Percentiles rank a stretch among this genome's conserved stretches.
Evolutionary conservation across 1,140 invertebrate genomes (phyloP).

Genomic region (Heliconius nattereri): DNA sequence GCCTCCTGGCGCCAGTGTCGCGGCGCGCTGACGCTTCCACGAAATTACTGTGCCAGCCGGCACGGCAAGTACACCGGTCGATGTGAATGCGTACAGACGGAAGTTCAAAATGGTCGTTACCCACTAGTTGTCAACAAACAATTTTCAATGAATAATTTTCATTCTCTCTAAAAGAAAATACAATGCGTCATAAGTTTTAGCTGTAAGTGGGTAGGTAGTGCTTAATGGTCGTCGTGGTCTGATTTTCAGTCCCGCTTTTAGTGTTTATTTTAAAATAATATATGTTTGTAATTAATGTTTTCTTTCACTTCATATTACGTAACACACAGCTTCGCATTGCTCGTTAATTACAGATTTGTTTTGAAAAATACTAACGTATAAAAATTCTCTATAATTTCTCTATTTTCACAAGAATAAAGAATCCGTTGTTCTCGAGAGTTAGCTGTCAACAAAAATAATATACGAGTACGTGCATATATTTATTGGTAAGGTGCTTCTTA

Average conservation of each 20-base stretch:
- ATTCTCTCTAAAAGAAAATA: neutral
- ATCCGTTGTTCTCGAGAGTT: neutral
- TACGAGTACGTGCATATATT: neutral
- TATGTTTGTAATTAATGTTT: neutral
- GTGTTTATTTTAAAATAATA: neutral
- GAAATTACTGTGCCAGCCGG: slow-evolving; percentile 55
- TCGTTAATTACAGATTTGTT: too few species aligned
- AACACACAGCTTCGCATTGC: too few species aligned
- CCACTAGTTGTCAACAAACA: slow-evolving; percentile 28
- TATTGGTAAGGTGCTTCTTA: neutral
- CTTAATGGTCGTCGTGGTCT: neutral
- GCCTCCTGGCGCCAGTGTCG: slow-evolving; percentile 60
- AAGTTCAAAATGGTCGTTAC: slow-evolving; percentile 41
- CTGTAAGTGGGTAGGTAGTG: neutral
- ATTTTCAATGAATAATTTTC: slow-evolving; percentile 1
- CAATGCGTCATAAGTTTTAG: slow-evolving; percentile 10
- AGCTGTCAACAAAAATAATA: neutral
- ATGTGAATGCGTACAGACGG: slow-evolving; percentile 48
- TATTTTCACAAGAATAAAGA: neutral
- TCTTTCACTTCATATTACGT: neutral
- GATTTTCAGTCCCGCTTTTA: neutral
- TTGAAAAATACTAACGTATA: too few species aligned
- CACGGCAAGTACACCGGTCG: slow-evolving; percentile 12
- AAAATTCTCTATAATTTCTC: neutral
- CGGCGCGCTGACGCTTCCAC: slow-evolving; percentile 57